phyloP scores from a whole-genome alignment of 2,113 vertebrate genomes.

The Neotoma lepida region DNA sequence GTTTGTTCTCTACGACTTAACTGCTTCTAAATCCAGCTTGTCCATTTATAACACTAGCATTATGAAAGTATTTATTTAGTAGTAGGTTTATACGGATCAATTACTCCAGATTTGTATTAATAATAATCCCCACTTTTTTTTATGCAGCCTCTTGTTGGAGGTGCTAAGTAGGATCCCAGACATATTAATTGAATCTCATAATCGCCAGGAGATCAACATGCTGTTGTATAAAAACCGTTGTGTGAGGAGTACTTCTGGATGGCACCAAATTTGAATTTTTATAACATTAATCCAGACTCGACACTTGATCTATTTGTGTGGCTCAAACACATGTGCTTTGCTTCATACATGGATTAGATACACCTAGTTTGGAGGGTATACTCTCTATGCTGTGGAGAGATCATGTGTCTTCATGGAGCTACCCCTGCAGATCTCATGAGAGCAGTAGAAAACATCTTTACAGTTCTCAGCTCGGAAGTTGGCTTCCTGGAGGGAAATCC shows the following conservation, averaged over 20 bases:
- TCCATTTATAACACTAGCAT: background rate
- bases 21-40: conserved; percentile 9
- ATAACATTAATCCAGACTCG: background rate
- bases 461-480: background rate
- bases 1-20: conserved; percentile 33
- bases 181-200: conserved; percentile 61
- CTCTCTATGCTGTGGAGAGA: background rate
- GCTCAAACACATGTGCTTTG: background rate
- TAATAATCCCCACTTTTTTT: conserved; percentile 54
- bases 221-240: conserved; percentile 31
- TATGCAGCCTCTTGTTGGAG: conserved; percentile 36
- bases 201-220: conserved; percentile 44
- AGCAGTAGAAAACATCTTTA: background rate
- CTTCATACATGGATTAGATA: background rate
- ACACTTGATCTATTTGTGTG: background rate
- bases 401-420: background rate
- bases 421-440: background rate
- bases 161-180: conserved; percentile 54
- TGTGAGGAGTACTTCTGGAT: conserved; percentile 9
- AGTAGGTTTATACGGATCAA: conserved; percentile 44
- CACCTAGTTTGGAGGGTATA: background rate
- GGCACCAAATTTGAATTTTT: conserved; percentile 37
- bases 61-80: conserved; percentile 55
- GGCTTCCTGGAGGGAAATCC: conserved; percentile 13
- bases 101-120: conserved; percentile 58